Conservation (phyloP, 2,113 vertebrate species). For the Rhegmatorhina hoffmannsi region DNA sequence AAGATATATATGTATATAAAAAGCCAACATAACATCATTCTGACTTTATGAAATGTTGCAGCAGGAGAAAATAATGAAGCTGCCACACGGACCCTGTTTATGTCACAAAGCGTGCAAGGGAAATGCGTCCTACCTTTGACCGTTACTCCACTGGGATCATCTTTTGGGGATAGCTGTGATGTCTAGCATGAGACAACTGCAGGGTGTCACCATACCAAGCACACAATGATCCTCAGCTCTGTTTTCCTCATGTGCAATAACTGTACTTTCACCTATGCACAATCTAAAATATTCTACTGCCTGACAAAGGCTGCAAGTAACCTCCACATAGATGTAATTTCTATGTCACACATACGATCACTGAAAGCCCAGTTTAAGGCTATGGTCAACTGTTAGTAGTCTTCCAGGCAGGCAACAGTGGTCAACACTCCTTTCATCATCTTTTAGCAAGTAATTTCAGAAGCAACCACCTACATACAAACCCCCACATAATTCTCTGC, state of each 20-base stretch:
- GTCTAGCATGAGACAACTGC: neutral
- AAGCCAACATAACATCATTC: neutral
- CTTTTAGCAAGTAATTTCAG: neutral
- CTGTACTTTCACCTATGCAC: neutral
- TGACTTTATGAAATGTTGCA: neutral
- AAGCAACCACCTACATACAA: neutral
- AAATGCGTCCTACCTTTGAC: neutral
- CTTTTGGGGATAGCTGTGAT: neutral
- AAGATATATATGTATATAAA: too few relatives aligned
- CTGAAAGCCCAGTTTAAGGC: neutral
- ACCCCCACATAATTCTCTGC: neutral
- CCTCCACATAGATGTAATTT: neutral
- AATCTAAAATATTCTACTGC: neutral
- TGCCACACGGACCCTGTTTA: fast-evolving
- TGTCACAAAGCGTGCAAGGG: neutral
- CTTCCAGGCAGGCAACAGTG: neutral
- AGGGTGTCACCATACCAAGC: neutral
- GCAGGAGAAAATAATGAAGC: neutral
- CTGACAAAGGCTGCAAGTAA: neutral
- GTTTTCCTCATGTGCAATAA: neutral
- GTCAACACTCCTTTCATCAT: neutral
- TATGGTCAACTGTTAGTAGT: neutral
- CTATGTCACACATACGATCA: neutral
- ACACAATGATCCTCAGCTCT: neutral
- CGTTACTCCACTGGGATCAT: fast-evolving